Evolutionary conservation across 2,888 invertebrate species (phyloP).

Genomic region (Serripes groenlandicus): DNA sequence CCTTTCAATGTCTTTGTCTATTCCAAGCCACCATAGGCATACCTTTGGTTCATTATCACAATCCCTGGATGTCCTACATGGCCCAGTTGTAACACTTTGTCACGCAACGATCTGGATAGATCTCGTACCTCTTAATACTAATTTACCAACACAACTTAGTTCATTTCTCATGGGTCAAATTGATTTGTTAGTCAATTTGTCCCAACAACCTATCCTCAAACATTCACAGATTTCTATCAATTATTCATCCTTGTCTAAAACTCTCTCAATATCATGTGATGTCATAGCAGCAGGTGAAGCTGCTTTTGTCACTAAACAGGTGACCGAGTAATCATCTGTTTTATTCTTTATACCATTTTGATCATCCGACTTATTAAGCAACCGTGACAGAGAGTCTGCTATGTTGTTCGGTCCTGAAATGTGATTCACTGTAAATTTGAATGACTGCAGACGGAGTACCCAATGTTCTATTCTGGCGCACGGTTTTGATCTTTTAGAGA

Average conservation of each 20-base stretch:
- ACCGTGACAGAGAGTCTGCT: slow-evolving; percentile 55
- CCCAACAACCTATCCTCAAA: slow-evolving; percentile 24
- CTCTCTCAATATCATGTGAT: slow-evolving; percentile 56
- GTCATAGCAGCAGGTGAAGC: slow-evolving; percentile 49
- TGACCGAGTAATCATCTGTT: too few relatives aligned
- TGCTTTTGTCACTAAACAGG: slow-evolving; percentile 39
- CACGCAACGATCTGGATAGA: not conserved
- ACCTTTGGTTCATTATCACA: slow-evolving; percentile 22
- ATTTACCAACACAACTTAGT: slow-evolving; percentile 14
- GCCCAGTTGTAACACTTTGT: not conserved
- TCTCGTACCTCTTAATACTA: slow-evolving; percentile 30
- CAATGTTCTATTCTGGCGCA: slow-evolving; percentile 75
- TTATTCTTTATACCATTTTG: too few relatives aligned
- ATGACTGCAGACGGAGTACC: slow-evolving; percentile 66
- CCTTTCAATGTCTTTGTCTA: slow-evolving; percentile 60
- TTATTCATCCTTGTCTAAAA: slow-evolving; percentile 43
- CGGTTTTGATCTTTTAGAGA: slow-evolving; percentile 69
- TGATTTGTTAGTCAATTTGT: slow-evolving; percentile 5
- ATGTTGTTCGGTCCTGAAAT: slow-evolving; percentile 58
- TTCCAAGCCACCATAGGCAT: slow-evolving; percentile 73
- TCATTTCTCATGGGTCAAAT: slow-evolving; percentile 33
- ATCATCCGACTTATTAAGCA: too few relatives aligned
- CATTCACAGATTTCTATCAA: slow-evolving; percentile 27
- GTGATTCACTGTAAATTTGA: slow-evolving; percentile 58
- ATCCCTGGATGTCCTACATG: slow-evolving; percentile 26